A percentile compares a stretch with the other conserved stretches of the same genome.
phyloP scores from a whole-genome alignment of 2,113 vertebrate species.

The Microcebus tavaratra region DNA sequence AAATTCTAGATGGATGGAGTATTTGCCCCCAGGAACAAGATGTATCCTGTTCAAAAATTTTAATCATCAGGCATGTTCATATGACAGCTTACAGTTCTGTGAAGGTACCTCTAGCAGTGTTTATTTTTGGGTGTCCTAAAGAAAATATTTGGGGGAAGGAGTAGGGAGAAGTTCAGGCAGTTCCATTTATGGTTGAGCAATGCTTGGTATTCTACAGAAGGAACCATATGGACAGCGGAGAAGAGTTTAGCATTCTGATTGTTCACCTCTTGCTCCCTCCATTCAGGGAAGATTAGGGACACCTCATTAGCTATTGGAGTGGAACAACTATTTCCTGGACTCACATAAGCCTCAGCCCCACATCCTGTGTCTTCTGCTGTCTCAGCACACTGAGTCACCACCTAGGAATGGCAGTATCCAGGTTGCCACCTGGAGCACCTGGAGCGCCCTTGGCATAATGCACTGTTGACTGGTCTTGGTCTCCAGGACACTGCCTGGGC shows the following conservation, averaged over 20 bases:
- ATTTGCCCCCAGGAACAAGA: conserved; percentile 42
- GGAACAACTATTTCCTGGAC: conserved; percentile 40
- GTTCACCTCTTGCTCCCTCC: conserved; percentile 51
- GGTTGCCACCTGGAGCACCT: conserved; percentile 57
- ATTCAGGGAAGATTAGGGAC: conserved; percentile 28
- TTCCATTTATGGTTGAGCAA: conserved; percentile 76
- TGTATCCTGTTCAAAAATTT: conserved; percentile 40
- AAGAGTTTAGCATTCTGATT: conserved; percentile 46
- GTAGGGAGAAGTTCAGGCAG: conserved; percentile 43
- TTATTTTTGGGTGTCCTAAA: conserved; percentile 68
- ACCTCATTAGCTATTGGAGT: conserved; percentile 49
- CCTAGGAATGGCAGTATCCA: conserved; percentile 49
- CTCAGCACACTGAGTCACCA: conserved; percentile 36
- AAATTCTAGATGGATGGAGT: conserved; percentile 64
- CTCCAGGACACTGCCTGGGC: conserved; percentile 44
- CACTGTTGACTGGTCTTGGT: conserved; percentile 61
- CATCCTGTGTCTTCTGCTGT: conserved; percentile 35
- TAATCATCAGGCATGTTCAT: conserved; percentile 39
- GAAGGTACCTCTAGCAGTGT: conserved; percentile 53
- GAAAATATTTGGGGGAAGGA: conserved; percentile 65
- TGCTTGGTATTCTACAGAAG: conserved; percentile 66
- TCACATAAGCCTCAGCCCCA: background rate
- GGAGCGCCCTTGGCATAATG: conserved; percentile 1
- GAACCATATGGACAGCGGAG: background rate
- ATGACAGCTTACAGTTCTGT: background rate